Evolutionary conservation across 2,797 vertebrate genomes (phyloP), one percentile per base, ranked within the genome.

Genomic region (Falco novaeseelandiae): DNA sequence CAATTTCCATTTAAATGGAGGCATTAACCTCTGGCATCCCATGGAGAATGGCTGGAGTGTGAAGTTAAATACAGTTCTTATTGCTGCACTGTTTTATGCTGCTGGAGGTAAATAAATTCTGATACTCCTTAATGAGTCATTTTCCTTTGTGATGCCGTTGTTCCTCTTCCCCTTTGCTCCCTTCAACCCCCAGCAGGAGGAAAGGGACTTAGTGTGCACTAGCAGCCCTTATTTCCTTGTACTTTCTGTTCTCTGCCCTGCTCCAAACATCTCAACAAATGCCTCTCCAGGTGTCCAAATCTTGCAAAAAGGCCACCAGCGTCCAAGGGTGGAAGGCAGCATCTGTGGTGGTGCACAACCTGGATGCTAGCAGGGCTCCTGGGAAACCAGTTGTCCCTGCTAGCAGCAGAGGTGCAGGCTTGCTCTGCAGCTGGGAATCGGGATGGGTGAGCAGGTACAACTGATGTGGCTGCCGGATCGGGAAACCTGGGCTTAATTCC

Each of bases 1-100:
- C 97, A 92, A 97, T 98, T 98, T 98, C 97, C 97, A 97, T 97
- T 97, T 98, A 98, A 98, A 98, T 98, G 92, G 96, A 93, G 96
- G 87, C 81, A 96, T 98, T 98, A 97, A 97, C 97, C 97, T 97
- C 94, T 69, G 72, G 77, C 89, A 58, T 83, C 86, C 91, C 40
- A 58, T 49, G 70, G 94, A 70, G 74, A 83, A 77, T 27, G 14
- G 49, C 88, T 89, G 90, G 71, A 78, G 93, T 81, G 85, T 83
- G 83, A 73, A 87, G 48, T 36, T 95, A 90, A 96, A 95, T 63
- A 69, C 6, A 30, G 58, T 52, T 80, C 93, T 97, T 95, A 95
- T 91, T 49, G 46, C 82, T 34, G 29, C 4, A 27, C 63, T 88
- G 95, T 87, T 90, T 90, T 78, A 74, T 27, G 3, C 57, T 90